These are phyloP conservation scores for Andrena minutula DNA, from an alignment of 2,888 invertebrate genomes.

Conservation along the genomic window DNA sequence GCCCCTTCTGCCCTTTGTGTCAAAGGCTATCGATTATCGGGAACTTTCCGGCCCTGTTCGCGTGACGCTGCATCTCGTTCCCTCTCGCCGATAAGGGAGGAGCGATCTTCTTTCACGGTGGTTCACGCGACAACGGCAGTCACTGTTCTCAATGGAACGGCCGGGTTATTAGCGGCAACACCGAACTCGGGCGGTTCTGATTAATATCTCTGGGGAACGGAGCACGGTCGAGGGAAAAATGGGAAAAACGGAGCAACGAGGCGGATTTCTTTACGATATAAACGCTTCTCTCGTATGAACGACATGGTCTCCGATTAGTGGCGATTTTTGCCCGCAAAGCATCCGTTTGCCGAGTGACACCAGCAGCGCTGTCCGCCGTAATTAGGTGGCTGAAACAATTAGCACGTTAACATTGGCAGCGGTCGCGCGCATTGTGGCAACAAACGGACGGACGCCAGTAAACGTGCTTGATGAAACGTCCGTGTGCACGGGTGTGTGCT, in stretches of 20 bases:
- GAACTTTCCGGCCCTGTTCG: slow-evolving; percentile 26
- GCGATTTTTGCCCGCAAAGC: neutral
- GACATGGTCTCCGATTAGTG: neutral
- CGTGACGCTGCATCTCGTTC: slow-evolving; percentile 8
- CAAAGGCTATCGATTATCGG: slow-evolving; percentile 62
- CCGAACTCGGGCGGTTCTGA: neutral
- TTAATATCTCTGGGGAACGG: slow-evolving; percentile 38
- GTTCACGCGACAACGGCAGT: neutral
- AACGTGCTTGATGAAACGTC: slow-evolving; percentile 33
- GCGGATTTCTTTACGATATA: neutral
- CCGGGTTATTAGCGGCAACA: slow-evolving; percentile 7
- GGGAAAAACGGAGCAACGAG: neutral
- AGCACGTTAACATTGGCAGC: slow-evolving; percentile 46
- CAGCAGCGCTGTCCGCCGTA: slow-evolving; percentile 1
- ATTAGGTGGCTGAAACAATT: slow-evolving; percentile 60
- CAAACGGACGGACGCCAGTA: slow-evolving; percentile 27
- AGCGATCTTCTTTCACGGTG: neutral
- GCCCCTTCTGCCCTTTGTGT: slow-evolving; percentile 31
- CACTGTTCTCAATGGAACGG: neutral
- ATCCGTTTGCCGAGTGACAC: neutral
- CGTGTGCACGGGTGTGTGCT: neutral
- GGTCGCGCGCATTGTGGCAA: slow-evolving; percentile 12
- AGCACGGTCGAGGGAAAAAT: slow-evolving; percentile 28
- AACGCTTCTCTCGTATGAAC: neutral
- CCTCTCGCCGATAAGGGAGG: neutral